Percentiles rank a stretch among this genome's conserved stretches.
Conservation (phyloP, 1,140 invertebrate species). For the Harlomillsia oculata region DNA sequence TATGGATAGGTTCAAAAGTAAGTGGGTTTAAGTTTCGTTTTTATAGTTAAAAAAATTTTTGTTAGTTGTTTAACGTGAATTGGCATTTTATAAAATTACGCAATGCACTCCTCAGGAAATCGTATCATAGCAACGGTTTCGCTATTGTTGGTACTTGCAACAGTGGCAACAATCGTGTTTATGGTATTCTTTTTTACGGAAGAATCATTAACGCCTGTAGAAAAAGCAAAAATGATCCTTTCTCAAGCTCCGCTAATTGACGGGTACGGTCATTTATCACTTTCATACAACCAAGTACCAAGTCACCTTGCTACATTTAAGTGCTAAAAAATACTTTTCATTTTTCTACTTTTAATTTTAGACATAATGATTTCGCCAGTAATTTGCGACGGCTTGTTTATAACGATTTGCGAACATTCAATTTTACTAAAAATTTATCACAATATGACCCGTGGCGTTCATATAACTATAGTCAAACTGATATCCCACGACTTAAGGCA, state of each 20-base stretch:
- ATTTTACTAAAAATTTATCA: constrained; percentile 26
- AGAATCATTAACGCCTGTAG: constrained; percentile 12
- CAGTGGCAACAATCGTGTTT: too few species aligned
- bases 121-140: too few species aligned
- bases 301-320: not conserved
- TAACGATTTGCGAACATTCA: constrained; percentile 27
- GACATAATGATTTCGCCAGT: constrained; percentile 28
- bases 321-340: not conserved
- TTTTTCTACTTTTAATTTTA: constrained; percentile 1
- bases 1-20: too few species aligned
- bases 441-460: constrained; percentile 13
- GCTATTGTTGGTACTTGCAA: too few species aligned
- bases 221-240: constrained; percentile 27
- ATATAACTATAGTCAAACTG: constrained; percentile 23
- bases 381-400: constrained; percentile 14
- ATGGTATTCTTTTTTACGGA: not conserved
- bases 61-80: too few species aligned
- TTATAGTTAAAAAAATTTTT: too few species aligned
- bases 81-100: too few species aligned
- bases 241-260: constrained; percentile 21
- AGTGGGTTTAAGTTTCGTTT: too few species aligned
- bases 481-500: constrained; percentile 45
- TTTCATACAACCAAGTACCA: not conserved
- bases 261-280: constrained; percentile 19
- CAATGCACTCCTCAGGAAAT: too few species aligned